Conservation (phyloP, 2,888 invertebrate genomes). For the Cataglyphis altisquamis region DNA sequence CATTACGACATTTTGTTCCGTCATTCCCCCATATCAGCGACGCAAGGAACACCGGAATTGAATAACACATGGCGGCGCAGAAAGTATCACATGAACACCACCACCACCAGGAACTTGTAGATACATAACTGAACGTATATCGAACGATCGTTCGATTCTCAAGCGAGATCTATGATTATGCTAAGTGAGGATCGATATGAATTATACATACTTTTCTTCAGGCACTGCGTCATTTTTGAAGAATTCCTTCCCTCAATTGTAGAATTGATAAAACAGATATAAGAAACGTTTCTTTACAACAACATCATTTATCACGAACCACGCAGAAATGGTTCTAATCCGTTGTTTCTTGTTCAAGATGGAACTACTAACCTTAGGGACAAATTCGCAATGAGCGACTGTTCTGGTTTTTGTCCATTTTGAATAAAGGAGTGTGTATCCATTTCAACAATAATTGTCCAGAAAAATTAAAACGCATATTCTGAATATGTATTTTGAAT, state of each 20-base stretch:
- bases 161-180: constrained; percentile 26
- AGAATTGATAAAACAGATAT: constrained; percentile 19
- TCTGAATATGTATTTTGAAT: not conserved
- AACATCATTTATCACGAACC: constrained; percentile 65
- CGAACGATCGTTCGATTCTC: not conserved
- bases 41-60: constrained; percentile 56
- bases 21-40: constrained; percentile 43
- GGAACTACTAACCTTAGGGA: constrained; percentile 20
- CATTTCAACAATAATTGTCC: not conserved
- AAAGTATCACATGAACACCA: constrained; percentile 35
- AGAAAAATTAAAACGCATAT: not conserved
- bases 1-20: constrained; percentile 78
- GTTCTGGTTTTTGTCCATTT: constrained; percentile 30
- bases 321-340: constrained; percentile 66
- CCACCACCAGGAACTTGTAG: constrained; percentile 29
- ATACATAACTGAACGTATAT: constrained; percentile 24
- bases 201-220: constrained; percentile 67
- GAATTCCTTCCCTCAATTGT: not conserved
- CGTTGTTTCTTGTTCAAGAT: constrained; percentile 60
- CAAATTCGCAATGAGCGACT: constrained; percentile 29
- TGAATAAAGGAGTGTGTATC: constrained; percentile 2
- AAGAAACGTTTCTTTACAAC: constrained; percentile 18
- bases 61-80: constrained; percentile 55
- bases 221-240: constrained; percentile 69
- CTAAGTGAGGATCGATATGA: constrained; percentile 10